Percentiles rank a stretch among this genome's conserved stretches.
Evolutionary conservation across 2,113 vertebrate species (phyloP).

Genomic region (Gadus macrocephalus): DNA sequence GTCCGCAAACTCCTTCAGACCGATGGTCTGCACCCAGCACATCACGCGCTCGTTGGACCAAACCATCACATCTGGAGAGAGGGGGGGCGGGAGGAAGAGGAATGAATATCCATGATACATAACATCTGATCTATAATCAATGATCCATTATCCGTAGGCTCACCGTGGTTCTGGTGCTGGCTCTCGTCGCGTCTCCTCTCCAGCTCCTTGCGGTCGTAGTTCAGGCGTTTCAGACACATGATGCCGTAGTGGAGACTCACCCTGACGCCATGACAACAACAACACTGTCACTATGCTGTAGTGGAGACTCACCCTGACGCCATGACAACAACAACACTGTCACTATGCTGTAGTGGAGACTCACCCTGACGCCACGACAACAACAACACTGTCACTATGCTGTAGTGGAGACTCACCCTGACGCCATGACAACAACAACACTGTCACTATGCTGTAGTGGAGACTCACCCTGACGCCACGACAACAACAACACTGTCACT

Average conservation of each 20-base stretch:
- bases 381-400: no score
- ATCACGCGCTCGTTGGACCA: slow-evolving; percentile 94
- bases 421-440: not conserved
- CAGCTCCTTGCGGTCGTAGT: slow-evolving; percentile 91
- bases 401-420: slow-evolving; percentile 37
- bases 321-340: no score
- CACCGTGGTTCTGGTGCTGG: slow-evolving; percentile 86
- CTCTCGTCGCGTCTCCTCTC: slow-evolving; percentile 87
- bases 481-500: not conserved
- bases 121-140: not conserved
- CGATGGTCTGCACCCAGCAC: slow-evolving; percentile 89
- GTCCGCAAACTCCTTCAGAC: slow-evolving; percentile 88
- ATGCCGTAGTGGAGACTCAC: slow-evolving; percentile 93
- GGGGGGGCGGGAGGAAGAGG: not conserved
- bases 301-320: slow-evolving; percentile 39
- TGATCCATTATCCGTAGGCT: not conserved
- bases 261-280: slow-evolving; percentile 50
- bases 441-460: not conserved
- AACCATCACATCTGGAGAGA: slow-evolving; percentile 84
- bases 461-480: slow-evolving; percentile 68
- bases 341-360: slow-evolving; percentile 36
- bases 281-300: not conserved
- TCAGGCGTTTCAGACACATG: slow-evolving; percentile 91
- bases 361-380: no score
- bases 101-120: not conserved